Base-by-base conservation (phyloP, 2,797 vertebrate species). In the Phrynocephalus forsythii region DNA sequence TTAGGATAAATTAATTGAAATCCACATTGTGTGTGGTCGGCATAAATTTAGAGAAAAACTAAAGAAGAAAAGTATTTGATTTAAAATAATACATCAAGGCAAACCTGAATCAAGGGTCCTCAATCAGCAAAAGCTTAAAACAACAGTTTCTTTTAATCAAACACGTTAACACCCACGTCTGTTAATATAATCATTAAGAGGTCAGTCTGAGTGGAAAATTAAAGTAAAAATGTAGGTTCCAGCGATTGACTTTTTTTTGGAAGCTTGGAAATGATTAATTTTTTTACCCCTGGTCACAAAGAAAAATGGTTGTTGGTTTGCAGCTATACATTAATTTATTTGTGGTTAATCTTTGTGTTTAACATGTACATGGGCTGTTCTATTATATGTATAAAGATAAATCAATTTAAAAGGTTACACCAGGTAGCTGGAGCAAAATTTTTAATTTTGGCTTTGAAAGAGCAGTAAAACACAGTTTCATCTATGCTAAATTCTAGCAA, bases 81-180 rank as follows among this genome's bases (percentile, higher is more conserved):
- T 82, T 82, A 81, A 88, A 81, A 85, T 85, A 88, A 88, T 69
- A 82, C 15, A 30, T 63, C 93, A 95, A 93, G 80, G 90, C 90
- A 92, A 93, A 93, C 92, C 95, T 92, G 94, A 93, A 94, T 93
- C 85, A 80, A 91, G 93, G 28, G 83, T 94, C 67, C 48, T 92
- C 86, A 87, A 88, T 90, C 92, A 87, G 86, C 84, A 84, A 92
- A 85, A 67, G 88, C 93, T 95, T 90, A 94, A 95, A 93, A 1
- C 44, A 95, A 56, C 6, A 84, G 77, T 89, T 92, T 75, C 81
- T 92, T 79, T 83, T 86, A 84, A 83, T 88, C 88, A 89, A 93
- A 90, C 44, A 52, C 24, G 44, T 93, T 91, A 91, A 90, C 82
- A 95, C 87, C 63, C 67, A 84, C 67, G 50, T 81, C 44, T 77